Evolutionary conservation across 2,113 vertebrate genomes (phyloP), one percentile per base, ranked within the genome.

Genomic region (Malurus cyaneus): DNA sequence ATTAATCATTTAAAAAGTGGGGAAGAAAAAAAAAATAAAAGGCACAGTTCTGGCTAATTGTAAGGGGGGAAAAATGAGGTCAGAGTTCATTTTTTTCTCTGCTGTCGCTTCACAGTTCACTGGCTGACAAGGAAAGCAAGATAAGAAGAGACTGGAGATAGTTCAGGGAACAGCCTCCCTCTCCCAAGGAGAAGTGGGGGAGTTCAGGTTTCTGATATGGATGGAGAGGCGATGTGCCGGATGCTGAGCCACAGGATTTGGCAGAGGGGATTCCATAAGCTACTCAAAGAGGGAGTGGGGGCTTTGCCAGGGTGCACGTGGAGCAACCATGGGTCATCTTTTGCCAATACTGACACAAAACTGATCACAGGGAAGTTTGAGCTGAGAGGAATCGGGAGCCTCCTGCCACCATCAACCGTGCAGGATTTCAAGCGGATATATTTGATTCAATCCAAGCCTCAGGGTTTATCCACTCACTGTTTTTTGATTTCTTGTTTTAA

Each of bases 1-100:
- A 96, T 96, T 95, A 96, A 95, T 97, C 78, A 96, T 96, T 97
- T 96, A 94, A 92, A 95, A 97, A 88, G 50, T 81, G 71, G 41
- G 84, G 62, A 88, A 73, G 80, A 23, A 78, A 82, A 93, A 93
- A 91, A 95, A 79, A 72, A 72, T 74, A 91, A 93, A 95, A 93
- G 81, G 66, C 88, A 70, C 44, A 42, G 54, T 93, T 91, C 87
- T 91, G 54, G 86, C 91, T 95, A 96, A 94, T 94, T 96, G 92
- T 85, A 65, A 26, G 18, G 64, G 85, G 84, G 62, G 0, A 0
- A 19, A 87, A 94, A 92, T 95, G 76, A 92, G 86, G 92, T 96
- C 86, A 95, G 92, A 94, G 95, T 96, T 96, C 90, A 92, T 92
- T 96, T 96, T 85, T 93, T 83, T 95, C 91, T 77, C 60, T 0